These are phyloP conservation scores for Achroia grisella DNA, from an alignment of 1,140 invertebrate genomes.

Conservation along the genomic window DNA sequence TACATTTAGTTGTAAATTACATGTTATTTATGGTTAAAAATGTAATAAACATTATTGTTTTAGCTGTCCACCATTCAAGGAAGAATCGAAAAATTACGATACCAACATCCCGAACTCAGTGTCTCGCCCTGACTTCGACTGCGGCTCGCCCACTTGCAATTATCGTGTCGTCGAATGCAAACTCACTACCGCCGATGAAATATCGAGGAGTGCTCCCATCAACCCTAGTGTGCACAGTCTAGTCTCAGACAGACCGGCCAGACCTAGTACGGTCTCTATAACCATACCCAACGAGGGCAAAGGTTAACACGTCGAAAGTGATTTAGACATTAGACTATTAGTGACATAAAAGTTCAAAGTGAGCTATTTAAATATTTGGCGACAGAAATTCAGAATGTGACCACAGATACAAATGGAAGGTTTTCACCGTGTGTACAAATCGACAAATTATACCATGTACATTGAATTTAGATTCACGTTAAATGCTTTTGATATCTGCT, in stretches of 20 bases:
- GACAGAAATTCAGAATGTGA: slow-evolving; percentile 8
- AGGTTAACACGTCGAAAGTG: slow-evolving; percentile 35
- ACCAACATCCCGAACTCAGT: slow-evolving; percentile 54
- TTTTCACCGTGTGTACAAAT: no score
- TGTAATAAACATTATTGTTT: slow-evolving; percentile 4
- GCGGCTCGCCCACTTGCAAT: slow-evolving; percentile 52
- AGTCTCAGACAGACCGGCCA: slow-evolving; percentile 34
- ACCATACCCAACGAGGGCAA: slow-evolving; percentile 74
- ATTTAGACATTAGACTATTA: slow-evolving; percentile 3
- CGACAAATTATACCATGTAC: neutral
- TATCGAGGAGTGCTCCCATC: slow-evolving; percentile 35
- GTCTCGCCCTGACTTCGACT: slow-evolving; percentile 51
- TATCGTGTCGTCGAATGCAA: slow-evolving; percentile 70
- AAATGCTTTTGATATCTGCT: slow-evolving; percentile 30
- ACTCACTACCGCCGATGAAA: slow-evolving; percentile 62
- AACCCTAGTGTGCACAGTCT: slow-evolving; percentile 25
- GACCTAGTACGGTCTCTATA: slow-evolving; percentile 73
- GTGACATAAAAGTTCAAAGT: slow-evolving; percentile 20
- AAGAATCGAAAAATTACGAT: slow-evolving; percentile 42
- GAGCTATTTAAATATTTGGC: slow-evolving; percentile 5
- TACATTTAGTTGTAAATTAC: no score
- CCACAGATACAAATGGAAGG: neutral
- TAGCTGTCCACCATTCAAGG: slow-evolving; percentile 61
- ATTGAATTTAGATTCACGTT: neutral
- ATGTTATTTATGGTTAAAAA: no score